Percentiles rank a stretch among this genome's conserved stretches.
These are phyloP conservation scores for Pollenia labialis DNA, from an alignment of 2,888 invertebrate genomes.

Conservation along the genomic window DNA sequence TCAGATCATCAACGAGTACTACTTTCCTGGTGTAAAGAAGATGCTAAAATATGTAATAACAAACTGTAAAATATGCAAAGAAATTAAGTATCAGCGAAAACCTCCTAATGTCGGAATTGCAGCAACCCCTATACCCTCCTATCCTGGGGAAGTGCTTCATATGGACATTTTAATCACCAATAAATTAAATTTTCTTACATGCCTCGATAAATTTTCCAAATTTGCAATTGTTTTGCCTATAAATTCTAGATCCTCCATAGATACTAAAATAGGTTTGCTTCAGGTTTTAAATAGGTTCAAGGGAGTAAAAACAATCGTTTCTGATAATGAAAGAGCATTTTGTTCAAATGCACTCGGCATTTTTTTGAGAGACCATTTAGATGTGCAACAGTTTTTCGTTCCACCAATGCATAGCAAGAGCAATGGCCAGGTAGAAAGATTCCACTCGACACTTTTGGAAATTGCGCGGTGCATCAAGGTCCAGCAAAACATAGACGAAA, in stretches of 20 bases:
- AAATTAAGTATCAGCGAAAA: slow-evolving; percentile 66
- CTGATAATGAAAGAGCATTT: slow-evolving; percentile 50
- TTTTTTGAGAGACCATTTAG: slow-evolving; percentile 38
- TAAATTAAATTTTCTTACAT: slow-evolving; percentile 54
- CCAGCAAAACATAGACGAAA: slow-evolving; percentile 52
- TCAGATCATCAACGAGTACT: slow-evolving; percentile 47
- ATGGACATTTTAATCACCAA: slow-evolving; percentile 35
- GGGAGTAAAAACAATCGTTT: background rate
- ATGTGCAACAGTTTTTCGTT: slow-evolving; percentile 41
- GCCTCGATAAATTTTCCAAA: slow-evolving; percentile 65
- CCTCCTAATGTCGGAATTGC: slow-evolving; percentile 30
- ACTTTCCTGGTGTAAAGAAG: slow-evolving; percentile 51
- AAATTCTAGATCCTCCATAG: slow-evolving; percentile 29
- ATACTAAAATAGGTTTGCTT: no score
- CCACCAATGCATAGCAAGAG: slow-evolving; percentile 64
- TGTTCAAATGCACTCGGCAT: no score
- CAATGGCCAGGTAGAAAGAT: slow-evolving; percentile 65
- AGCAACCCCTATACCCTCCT: slow-evolving; percentile 47
- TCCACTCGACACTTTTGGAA: slow-evolving; percentile 58
- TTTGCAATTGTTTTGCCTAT: slow-evolving; percentile 55
- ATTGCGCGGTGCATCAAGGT: slow-evolving; percentile 58
- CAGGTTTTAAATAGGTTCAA: no score
- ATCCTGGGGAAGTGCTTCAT: no score
- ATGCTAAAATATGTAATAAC: slow-evolving; percentile 14
- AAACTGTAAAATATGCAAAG: slow-evolving; percentile 63